Conservation (phyloP, 1,140 invertebrate species). For the Pseudomyrmex pallidus region DNA sequence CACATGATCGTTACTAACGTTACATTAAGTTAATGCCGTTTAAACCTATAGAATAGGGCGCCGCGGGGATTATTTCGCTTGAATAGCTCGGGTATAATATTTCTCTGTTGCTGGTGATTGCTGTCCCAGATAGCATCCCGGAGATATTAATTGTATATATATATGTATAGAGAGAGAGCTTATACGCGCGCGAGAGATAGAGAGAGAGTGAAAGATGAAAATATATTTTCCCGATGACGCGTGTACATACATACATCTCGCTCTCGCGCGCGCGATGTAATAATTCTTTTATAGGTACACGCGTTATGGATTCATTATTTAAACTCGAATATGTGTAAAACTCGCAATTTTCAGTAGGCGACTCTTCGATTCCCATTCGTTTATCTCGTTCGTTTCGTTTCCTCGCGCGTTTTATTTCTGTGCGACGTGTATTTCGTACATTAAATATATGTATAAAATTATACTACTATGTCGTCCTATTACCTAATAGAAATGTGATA, state of each 20-base stretch:
- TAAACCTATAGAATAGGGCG: constrained; percentile 60
- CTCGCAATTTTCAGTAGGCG: too few species aligned
- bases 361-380: too few species aligned
- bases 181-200: not conserved
- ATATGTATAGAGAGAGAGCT: constrained; percentile 28
- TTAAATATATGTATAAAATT: too few species aligned
- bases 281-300: too few species aligned
- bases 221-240: constrained; percentile 21
- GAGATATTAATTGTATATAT: constrained; percentile 50
- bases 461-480: too few species aligned
- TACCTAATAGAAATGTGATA: too few species aligned
- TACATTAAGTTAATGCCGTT: constrained; percentile 61
- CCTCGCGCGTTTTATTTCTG: too few species aligned
- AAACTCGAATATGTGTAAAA: too few species aligned
- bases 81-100: constrained; percentile 49
- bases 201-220: constrained; percentile 6
- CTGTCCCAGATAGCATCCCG: constrained; percentile 50
- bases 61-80: constrained; percentile 58
- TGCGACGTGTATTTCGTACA: too few species aligned
- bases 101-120: constrained; percentile 52
- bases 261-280: not conserved
- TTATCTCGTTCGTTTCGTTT: too few species aligned
- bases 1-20: constrained; percentile 52
- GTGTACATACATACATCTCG: constrained; percentile 4
- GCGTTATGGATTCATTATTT: too few species aligned